Conservation (phyloP, 2,888 invertebrate species). For the Eupithecia tripunctaria region DNA sequence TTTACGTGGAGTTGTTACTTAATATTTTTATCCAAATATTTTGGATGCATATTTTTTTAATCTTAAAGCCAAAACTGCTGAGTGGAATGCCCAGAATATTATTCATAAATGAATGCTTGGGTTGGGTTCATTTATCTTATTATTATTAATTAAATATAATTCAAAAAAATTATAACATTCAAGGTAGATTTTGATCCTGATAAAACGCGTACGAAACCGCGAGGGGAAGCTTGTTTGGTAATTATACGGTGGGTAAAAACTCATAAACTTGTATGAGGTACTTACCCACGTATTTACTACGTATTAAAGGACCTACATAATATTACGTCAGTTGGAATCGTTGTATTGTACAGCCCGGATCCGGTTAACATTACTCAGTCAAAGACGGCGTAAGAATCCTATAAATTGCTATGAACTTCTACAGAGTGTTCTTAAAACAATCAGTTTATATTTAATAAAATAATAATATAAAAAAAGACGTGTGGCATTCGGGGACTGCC, state of each 20-base stretch:
- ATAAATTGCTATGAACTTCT: slow-evolving; percentile 15
- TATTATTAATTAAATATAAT: too few relatives aligned
- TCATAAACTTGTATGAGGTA: slow-evolving; percentile 1
- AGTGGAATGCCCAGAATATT: too few relatives aligned
- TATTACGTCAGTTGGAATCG: slow-evolving; percentile 32
- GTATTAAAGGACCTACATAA: neutral
- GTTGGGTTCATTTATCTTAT: too few relatives aligned
- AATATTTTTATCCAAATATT: too few relatives aligned
- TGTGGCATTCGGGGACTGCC: too few relatives aligned
- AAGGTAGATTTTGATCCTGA: neutral
- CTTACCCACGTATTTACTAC: neutral
- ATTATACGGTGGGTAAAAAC: neutral
- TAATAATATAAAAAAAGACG: too few relatives aligned
- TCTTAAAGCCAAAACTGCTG: too few relatives aligned
- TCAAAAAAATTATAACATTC: too few relatives aligned
- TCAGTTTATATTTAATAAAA: neutral
- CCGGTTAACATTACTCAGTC: slow-evolving; percentile 26
- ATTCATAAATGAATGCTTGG: too few relatives aligned
- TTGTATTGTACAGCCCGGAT: slow-evolving; percentile 11
- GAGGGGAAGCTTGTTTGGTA: neutral
- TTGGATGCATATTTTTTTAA: too few relatives aligned
- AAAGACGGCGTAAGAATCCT: neutral
- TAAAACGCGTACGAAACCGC: neutral
- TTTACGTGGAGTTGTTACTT: neutral
- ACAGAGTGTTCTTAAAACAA: neutral